These are phyloP conservation scores for Vandiemenella viatica DNA, from an alignment of 2,888 invertebrate species.

Conservation along the genomic window DNA sequence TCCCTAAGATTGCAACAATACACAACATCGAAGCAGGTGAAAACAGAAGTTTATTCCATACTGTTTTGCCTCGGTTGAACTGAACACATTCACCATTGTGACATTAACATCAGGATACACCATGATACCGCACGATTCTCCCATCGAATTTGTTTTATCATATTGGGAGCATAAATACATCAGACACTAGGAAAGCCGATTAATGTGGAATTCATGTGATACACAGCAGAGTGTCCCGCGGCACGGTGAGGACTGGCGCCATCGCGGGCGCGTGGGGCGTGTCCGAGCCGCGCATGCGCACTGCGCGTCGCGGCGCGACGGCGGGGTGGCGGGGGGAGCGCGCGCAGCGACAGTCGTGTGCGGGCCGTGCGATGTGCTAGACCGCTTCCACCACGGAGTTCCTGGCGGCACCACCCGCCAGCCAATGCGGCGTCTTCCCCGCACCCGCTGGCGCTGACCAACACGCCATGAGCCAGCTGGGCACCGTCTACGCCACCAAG, in stretches of 20 bases:
- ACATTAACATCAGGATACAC: no score
- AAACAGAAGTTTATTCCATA: no score
- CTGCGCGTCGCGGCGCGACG: background rate
- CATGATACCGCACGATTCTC: no score
- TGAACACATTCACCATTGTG: no score
- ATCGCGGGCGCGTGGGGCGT: background rate
- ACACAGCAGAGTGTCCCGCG: background rate
- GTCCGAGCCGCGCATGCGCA: background rate
- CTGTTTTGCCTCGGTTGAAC: no score
- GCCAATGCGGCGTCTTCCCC: conserved; percentile 5
- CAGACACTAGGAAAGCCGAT: no score
- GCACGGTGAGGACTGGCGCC: background rate
- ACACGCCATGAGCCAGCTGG: conserved; percentile 63
- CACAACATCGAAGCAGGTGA: no score
- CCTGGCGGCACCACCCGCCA: conserved; percentile 3
- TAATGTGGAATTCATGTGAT: no score
- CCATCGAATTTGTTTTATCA: no score
- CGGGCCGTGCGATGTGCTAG: background rate
- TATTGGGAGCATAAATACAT: no score
- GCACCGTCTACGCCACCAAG: conserved; percentile 94
- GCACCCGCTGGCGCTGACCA: conserved; percentile 7
- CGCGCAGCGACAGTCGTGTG: background rate
- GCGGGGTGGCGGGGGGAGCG: background rate
- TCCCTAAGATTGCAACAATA: no score
- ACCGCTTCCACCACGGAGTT: conserved; percentile 5